Percentiles rank a stretch among this genome's conserved stretches.
These are phyloP conservation scores for Epinotia bilunana DNA, from an alignment of 2,888 invertebrate species.

Conservation along the genomic window DNA sequence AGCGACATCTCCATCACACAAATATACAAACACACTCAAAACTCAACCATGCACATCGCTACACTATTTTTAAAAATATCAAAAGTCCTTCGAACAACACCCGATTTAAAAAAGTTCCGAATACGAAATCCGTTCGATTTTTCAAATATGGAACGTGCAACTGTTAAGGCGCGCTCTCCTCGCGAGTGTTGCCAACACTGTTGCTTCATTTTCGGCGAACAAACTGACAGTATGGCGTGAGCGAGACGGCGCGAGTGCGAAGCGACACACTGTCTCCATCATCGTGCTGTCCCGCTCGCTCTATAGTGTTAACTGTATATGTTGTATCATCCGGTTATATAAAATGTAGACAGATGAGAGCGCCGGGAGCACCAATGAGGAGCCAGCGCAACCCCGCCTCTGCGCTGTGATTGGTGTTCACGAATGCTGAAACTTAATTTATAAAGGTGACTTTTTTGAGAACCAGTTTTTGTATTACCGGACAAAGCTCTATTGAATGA, in stretches of 20 bases:
- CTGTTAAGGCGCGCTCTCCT: conserved; percentile 65
- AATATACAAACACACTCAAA: conserved; percentile 47
- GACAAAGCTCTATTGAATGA: conserved; percentile 79
- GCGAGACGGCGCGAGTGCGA: conserved; percentile 66
- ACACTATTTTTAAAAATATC: conserved; percentile 44
- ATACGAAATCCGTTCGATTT: conserved; percentile 40
- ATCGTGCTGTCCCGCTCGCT: conserved; percentile 68
- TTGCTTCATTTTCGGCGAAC: conserved; percentile 75
- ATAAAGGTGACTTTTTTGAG: conserved; percentile 84
- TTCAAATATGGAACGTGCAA: conserved; percentile 52
- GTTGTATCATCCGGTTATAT: conserved; percentile 84
- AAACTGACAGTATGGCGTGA: conserved; percentile 70
- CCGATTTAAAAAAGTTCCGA: conserved; percentile 41
- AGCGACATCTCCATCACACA: conserved; percentile 88
- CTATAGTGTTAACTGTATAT: conserved; percentile 82
- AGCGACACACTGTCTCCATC: conserved; percentile 79
- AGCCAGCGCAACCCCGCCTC: conserved; percentile 65
- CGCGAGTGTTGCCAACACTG: conserved; percentile 74
- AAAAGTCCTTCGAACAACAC: conserved; percentile 44
- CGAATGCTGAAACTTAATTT: conserved; percentile 80
- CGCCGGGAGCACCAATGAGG: conserved; percentile 65
- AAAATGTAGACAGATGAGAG: conserved; percentile 81
- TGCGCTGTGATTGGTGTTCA: conserved; percentile 65
- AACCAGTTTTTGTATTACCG: conserved; percentile 72
- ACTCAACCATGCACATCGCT: conserved; percentile 47